phyloP scores from a whole-genome alignment of 1,140 invertebrate species.

The Patella vulgata region DNA sequence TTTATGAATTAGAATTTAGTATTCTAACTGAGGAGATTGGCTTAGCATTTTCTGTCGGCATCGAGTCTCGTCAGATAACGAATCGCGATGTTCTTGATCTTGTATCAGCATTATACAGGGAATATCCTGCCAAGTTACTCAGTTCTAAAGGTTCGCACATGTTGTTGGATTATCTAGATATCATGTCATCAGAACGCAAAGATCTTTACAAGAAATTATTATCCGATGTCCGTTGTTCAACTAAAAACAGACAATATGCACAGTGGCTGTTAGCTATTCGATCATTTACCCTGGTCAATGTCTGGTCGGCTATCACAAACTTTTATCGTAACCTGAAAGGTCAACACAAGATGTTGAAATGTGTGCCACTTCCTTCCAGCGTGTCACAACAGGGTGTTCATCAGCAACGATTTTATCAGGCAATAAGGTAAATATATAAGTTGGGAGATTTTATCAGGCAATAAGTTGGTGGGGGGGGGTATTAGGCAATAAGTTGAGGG shows the following conservation, averaged over 20 bases:
- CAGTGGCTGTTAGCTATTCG: conserved; percentile 62
- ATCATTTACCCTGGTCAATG: conserved; percentile 60
- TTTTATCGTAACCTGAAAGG: conserved; percentile 60
- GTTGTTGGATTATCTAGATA: conserved; percentile 63
- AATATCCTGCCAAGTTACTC: conserved; percentile 60
- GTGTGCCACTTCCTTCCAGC: conserved; percentile 26
- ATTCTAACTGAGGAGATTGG: conserved; percentile 61
- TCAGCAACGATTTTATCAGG: conserved; percentile 47
- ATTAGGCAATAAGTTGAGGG: too few relatives aligned
- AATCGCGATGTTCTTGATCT: conserved; percentile 52
- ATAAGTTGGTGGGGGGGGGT: too few relatives aligned
- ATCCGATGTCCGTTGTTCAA: conserved; percentile 63
- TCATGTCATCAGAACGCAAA: conserved; percentile 55
- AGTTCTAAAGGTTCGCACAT: conserved; percentile 55
- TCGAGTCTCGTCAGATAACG: conserved; percentile 49
- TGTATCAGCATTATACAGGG: conserved; percentile 58
- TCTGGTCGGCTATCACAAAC: conserved; percentile 62
- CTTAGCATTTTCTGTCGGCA: conserved; percentile 61
- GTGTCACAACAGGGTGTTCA: conserved; percentile 30
- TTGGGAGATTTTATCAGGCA: not conserved
- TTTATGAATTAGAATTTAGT: conserved; percentile 62
- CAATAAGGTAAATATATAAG: conserved; percentile 44
- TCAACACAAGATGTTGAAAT: conserved; percentile 15
- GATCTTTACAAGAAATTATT: conserved; percentile 57
- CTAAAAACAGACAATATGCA: conserved; percentile 61